Base-by-base conservation (phyloP, 1,140 invertebrate species). In the Laupala kohalensis region DNA sequence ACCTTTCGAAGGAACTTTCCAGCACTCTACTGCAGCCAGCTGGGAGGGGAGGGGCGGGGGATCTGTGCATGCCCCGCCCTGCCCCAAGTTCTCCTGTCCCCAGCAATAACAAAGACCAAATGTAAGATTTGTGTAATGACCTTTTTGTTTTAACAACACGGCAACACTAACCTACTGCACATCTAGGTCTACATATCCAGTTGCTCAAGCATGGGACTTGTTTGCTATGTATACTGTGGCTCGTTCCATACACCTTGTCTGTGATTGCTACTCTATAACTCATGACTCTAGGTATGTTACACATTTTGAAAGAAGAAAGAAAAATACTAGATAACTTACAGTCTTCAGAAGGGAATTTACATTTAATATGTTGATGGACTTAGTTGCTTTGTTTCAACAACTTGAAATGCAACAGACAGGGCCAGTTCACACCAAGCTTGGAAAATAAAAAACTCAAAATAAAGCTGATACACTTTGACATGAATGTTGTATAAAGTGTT, bases 141-240 rank as follows among this genome's bases (percentile, higher is more conserved):
- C 62, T 70, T 73, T n/a, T 67, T 67, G 67, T 72, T 67, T 74
- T 75, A 74, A 74, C 72, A 73, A 73, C 74, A 75, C 69, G 72
- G 75, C 74, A 69, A 75, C 69, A 74, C 75, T 75, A 75, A 72
- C 74, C 75, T 75, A 75, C 73, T 74, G 72, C 74, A 75, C 74
- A 75, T 73, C 75, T 75, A 75, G 73, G 67, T 73, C 75, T 75
- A 75, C 70, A 65, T 75, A 75, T 73, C 72, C 70, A 71, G 73
- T 73, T 73, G 69, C 63, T 73, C 27, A 72, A 69, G 69, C 70
- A 73, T 67, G 72, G 65, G 30, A 67, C 73, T 72, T 72, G 71
- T 69, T 30, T 27, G 53, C 65, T 67, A 73, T 69, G 29, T 53
- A 69, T 72, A 69, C 25, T 72, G 71, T 67, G 65, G 69, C 69